A percentile compares a stretch with the other conserved stretches of the same genome.
phyloP scores from a whole-genome alignment of 2,888 invertebrate genomes.

The Perdita meconis region DNA sequence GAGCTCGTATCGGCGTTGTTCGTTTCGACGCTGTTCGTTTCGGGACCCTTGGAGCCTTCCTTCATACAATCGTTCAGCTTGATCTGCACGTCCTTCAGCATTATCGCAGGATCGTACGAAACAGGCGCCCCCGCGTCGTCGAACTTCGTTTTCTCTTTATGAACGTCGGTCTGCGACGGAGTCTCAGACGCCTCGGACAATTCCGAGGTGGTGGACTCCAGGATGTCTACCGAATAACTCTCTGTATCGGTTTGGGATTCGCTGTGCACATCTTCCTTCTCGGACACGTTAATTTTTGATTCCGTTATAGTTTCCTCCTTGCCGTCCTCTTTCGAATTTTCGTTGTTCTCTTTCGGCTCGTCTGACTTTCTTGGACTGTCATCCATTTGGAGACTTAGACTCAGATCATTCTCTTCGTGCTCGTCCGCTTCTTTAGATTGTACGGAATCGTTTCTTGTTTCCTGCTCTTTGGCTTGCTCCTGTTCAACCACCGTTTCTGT shows the following conservation, averaged over 20 bases:
- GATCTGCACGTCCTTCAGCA: slow-evolving; percentile 79
- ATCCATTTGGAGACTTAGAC: slow-evolving; percentile 60
- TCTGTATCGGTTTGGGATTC: slow-evolving; percentile 66
- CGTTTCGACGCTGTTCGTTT: too few relatives aligned
- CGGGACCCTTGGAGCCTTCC: slow-evolving; percentile 73
- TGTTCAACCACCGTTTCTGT: slow-evolving; percentile 30
- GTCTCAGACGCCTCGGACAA: slow-evolving; percentile 66
- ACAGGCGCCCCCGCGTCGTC: slow-evolving; percentile 65
- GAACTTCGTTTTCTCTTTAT: slow-evolving; percentile 52
- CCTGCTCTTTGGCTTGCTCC: slow-evolving; percentile 34
- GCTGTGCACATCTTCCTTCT: slow-evolving; percentile 65
- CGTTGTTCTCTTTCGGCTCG: slow-evolving; percentile 24
- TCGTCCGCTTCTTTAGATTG: slow-evolving; percentile 54
- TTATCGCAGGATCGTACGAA: slow-evolving; percentile 77
- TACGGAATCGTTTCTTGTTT: slow-evolving; percentile 30
- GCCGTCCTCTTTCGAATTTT: background rate
- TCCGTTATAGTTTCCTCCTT: slow-evolving; percentile 35
- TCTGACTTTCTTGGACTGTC: slow-evolving; percentile 37
- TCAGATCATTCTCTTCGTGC: slow-evolving; percentile 58
- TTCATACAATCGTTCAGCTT: slow-evolving; percentile 80
- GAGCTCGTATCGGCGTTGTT: too few relatives aligned
- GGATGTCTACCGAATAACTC: slow-evolving; percentile 71
- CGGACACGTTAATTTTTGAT: slow-evolving; percentile 24
- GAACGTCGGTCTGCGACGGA: slow-evolving; percentile 52
- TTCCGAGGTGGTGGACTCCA: slow-evolving; percentile 79